Conservation (phyloP, 2,888 invertebrate genomes). For the Neoascia interrupta region DNA sequence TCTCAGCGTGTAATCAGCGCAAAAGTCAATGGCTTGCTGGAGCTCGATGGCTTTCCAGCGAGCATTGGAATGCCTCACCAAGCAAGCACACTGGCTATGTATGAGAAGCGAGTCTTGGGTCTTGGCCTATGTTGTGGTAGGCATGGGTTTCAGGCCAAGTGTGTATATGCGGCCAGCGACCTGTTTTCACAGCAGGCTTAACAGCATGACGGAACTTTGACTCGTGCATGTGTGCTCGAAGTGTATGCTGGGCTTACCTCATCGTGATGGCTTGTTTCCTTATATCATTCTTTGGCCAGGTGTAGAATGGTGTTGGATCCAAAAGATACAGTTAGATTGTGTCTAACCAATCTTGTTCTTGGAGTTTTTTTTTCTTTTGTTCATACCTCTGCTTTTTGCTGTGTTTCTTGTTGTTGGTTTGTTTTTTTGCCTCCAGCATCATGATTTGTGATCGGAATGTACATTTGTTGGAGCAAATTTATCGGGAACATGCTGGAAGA, state of each 20-base stretch:
- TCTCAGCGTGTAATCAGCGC: conserved; percentile 30
- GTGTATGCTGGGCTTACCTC: conserved; percentile 58
- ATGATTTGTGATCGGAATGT: conserved; percentile 40
- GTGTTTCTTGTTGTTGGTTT: conserved; percentile 4
- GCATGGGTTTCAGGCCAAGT: conserved; percentile 39
- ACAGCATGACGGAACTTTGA: conserved; percentile 70
- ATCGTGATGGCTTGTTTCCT: conserved; percentile 34
- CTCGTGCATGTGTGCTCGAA: conserved; percentile 36
- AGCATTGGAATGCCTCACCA: conserved; percentile 35
- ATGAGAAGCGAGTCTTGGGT: background rate
- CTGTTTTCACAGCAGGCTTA: conserved; percentile 50
- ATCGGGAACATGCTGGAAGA: conserved; percentile 26
- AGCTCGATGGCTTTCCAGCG: conserved; percentile 44
- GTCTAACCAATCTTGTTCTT: too few relatives aligned
- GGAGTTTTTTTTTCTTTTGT: background rate
- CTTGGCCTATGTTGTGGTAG: conserved; percentile 58
- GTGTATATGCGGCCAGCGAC: conserved; percentile 44
- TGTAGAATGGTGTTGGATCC: conserved; percentile 52
- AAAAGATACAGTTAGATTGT: conserved; percentile 58
- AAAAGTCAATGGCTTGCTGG: conserved; percentile 58
- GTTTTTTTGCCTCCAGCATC: background rate
- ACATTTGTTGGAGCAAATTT: conserved; percentile 56
- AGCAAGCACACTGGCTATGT: background rate
- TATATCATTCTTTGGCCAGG: conserved; percentile 46
- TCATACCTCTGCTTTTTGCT: too few relatives aligned